phyloP scores from a whole-genome alignment of 2,888 invertebrate species.

The Lepidochitona cinerea region DNA sequence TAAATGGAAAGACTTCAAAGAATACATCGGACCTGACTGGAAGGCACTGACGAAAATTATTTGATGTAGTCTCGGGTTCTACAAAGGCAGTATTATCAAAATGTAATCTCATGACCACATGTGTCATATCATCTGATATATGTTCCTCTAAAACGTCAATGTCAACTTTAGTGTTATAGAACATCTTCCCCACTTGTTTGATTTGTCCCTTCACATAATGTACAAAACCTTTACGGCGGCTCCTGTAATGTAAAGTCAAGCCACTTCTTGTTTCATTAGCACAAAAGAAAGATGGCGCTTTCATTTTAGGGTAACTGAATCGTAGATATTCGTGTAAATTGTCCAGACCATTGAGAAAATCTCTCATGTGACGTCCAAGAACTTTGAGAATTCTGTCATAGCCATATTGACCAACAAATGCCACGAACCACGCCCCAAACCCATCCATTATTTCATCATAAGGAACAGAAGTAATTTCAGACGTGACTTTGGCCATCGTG shows the following conservation, averaged over 20 bases:
- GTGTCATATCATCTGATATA: constrained; percentile 89
- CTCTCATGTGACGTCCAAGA: constrained; percentile 90
- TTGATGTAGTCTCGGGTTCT: constrained; percentile 25
- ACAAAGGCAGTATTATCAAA: constrained; percentile 83
- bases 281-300: constrained; percentile 96
- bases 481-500: constrained; percentile 77
- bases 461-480: constrained; percentile 76
- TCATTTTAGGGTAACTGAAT: constrained; percentile 91
- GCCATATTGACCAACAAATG: constrained; percentile 94
- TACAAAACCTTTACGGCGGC: constrained; percentile 92
- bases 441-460: constrained; percentile 93
- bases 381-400: constrained; percentile 79
- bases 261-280: constrained; percentile 93
- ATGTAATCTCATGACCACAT: constrained; percentile 92
- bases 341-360: constrained; percentile 94
- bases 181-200: constrained; percentile 89
- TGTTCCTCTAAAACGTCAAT: constrained; percentile 92
- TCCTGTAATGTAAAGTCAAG: constrained; percentile 85
- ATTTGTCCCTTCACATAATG: constrained; percentile 98
- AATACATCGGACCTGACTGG: constrained; percentile 75
- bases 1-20: constrained; percentile 98
- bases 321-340: constrained; percentile 97
- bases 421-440: constrained; percentile 94
- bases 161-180: constrained; percentile 95
- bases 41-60: neutral